Evolutionary conservation across 1,140 invertebrate genomes (phyloP).

Genomic region (Contarinia nasturtii): DNA sequence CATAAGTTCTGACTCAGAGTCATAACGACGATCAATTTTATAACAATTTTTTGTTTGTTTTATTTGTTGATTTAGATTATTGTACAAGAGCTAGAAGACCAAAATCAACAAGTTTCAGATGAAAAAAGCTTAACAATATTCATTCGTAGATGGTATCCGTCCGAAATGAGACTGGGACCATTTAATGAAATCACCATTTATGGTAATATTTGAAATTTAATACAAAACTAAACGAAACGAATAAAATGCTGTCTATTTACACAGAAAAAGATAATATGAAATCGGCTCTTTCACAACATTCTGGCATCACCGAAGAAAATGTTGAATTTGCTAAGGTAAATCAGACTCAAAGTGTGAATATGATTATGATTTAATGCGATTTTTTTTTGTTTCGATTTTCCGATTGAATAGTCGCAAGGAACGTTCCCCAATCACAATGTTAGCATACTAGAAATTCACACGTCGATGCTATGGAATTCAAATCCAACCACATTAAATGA

Average conservation of each 20-base stretch:
- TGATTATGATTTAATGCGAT: conserved; percentile 2
- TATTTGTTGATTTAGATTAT: too few species aligned
- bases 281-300: conserved; percentile 33
- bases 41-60: too few species aligned
- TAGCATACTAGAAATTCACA: conserved; percentile 7
- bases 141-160: conserved; percentile 40
- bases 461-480: conserved; percentile 2
- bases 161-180: conserved; percentile 32
- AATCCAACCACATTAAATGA: too few species aligned
- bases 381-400: neutral
- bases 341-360: neutral
- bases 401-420: neutral
- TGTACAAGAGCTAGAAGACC: conserved; percentile 41
- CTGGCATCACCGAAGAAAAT: conserved; percentile 37
- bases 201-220: conserved; percentile 22
- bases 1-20: neutral
- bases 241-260: conserved; percentile 3
- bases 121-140: conserved; percentile 37
- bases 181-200: conserved; percentile 46
- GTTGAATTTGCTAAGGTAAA: conserved; percentile 40
- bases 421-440: neutral
- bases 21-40: too few species aligned
- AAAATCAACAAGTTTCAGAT: conserved; percentile 25
- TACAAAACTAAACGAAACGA: too few species aligned
- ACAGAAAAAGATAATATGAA: conserved; percentile 23